A percentile compares a stretch with the other conserved stretches of the same genome.
These are phyloP conservation scores for Torymus texanus DNA, from an alignment of 2,888 invertebrate genomes.

Conservation along the genomic window DNA sequence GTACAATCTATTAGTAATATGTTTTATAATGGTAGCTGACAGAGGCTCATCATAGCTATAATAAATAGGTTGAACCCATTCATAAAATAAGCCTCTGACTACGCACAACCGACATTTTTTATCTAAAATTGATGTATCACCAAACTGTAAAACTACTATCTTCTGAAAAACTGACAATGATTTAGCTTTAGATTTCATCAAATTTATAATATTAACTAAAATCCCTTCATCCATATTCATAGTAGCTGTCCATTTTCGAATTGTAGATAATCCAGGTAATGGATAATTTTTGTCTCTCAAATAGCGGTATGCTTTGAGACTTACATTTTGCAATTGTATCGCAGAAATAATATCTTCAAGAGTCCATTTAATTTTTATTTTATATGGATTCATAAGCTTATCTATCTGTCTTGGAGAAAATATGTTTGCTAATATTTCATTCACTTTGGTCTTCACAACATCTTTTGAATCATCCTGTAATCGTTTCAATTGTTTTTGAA, in stretches of 20 bases:
- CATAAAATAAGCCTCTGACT: constrained; percentile 50
- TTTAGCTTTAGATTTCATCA: constrained; percentile 48
- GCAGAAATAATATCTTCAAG: constrained; percentile 48
- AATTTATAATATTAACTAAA: constrained; percentile 41
- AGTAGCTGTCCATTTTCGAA: constrained; percentile 48
- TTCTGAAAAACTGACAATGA: constrained; percentile 50
- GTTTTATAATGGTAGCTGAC: constrained; percentile 49
- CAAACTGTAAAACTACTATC: constrained; percentile 52
- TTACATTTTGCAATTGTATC: constrained; percentile 44
- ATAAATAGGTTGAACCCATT: constrained; percentile 59
- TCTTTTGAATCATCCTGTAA: constrained; percentile 25
- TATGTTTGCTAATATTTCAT: constrained; percentile 28
- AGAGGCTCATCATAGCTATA: constrained; percentile 51
- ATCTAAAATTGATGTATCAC: constrained; percentile 45
- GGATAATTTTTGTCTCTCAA: constrained; percentile 52
- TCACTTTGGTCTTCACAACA: not conserved
- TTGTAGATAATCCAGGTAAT: constrained; percentile 49
- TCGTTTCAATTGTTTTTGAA: constrained; percentile 33
- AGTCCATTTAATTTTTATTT: constrained; percentile 45
- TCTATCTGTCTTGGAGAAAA: constrained; percentile 48
- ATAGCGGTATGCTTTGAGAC: constrained; percentile 44
- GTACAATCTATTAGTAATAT: constrained; percentile 51
- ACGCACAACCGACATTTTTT: constrained; percentile 46
- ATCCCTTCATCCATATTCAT: constrained; percentile 50
- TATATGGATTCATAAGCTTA: constrained; percentile 46